Conservation (phyloP, 1,140 invertebrate species). For the Tribolium madens region DNA sequence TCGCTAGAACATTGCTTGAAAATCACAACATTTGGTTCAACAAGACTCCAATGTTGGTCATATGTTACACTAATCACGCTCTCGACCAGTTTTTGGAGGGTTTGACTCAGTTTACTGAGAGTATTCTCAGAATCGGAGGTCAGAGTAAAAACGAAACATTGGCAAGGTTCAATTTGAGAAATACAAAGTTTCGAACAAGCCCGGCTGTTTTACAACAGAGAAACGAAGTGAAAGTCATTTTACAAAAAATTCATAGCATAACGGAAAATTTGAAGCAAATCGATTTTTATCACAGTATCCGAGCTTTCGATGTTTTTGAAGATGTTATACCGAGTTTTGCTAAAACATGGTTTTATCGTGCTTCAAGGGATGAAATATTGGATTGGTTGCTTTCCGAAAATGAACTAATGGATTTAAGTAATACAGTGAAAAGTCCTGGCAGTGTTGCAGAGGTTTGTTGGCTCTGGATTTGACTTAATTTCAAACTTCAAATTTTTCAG, state of each 20-base stretch:
- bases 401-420: neutral
- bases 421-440: too few species aligned
- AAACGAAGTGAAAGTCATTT: conserved; percentile 8
- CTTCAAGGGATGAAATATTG: conserved; percentile 45
- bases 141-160: conserved; percentile 74
- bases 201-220: neutral
- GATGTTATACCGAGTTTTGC: conserved; percentile 46
- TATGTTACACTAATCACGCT: conserved; percentile 91
- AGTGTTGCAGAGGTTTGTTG: too few species aligned
- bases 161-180: conserved; percentile 66
- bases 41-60: conserved; percentile 75
- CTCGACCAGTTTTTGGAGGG: conserved; percentile 91
- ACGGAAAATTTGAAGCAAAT: conserved; percentile 30
- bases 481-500: too few species aligned
- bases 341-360: conserved; percentile 55
- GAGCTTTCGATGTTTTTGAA: conserved; percentile 50
- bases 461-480: too few species aligned
- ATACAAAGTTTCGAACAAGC: conserved; percentile 34
- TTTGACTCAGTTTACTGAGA: conserved; percentile 69
- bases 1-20: conserved; percentile 72
- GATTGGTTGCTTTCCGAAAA: conserved; percentile 54
- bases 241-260: conserved; percentile 8
- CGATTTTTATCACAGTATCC: conserved; percentile 37
- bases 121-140: conserved; percentile 80
- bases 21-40: conserved; percentile 64